A percentile compares a stretch with the other conserved stretches of the same genome.
Conservation (phyloP, 2,113 vertebrate genomes). For the Hypanus sabinus region DNA sequence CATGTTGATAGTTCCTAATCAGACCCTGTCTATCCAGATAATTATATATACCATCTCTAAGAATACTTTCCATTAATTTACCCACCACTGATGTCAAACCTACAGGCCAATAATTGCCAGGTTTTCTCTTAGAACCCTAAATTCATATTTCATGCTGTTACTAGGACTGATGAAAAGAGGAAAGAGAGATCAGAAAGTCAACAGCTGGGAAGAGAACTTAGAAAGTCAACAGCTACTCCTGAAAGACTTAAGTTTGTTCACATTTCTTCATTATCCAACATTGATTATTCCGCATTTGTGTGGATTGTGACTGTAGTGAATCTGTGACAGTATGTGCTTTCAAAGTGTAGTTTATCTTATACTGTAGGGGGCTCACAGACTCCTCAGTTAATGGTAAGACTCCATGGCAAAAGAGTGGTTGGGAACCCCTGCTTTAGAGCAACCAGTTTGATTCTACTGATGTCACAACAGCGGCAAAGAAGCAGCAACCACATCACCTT, state of each 20-base stretch:
- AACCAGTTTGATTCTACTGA: neutral
- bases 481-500: neutral
- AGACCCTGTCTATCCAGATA: too few species aligned
- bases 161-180: neutral
- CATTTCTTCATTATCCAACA: neutral
- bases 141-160: neutral
- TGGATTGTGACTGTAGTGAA: neutral
- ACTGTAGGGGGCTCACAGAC: too few species aligned
- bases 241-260: neutral
- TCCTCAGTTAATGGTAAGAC: too few species aligned
- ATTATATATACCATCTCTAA: too few species aligned
- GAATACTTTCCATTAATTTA: too few species aligned
- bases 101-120: too few species aligned
- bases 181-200: neutral
- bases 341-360: neutral
- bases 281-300: neutral
- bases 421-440: too few species aligned
- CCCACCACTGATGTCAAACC: too few species aligned
- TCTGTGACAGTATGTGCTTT: neutral
- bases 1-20: too few species aligned
- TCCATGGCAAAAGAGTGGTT: too few species aligned
- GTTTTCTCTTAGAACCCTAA: too few species aligned
- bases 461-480: neutral
- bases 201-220: neutral
- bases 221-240: conserved; percentile 5